Percentiles rank a stretch among this genome's conserved stretches.
phyloP scores from a whole-genome alignment of 2,797 vertebrate genomes.

The Taenioides sp. region DNA sequence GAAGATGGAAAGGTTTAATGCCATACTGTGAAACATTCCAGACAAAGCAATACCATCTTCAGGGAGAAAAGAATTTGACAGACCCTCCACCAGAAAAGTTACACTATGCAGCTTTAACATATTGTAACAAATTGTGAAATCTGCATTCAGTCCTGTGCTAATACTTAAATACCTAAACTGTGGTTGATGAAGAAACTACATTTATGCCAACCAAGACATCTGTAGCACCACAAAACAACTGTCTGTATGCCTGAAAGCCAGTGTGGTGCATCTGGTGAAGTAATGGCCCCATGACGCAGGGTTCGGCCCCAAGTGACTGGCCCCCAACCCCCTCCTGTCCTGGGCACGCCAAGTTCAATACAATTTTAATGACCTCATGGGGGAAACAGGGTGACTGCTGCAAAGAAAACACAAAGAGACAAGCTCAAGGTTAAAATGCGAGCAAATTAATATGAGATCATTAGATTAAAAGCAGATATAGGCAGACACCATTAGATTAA shows the following conservation, averaged over 20 bases:
- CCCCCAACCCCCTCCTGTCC: constrained; percentile 40
- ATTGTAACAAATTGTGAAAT: not conserved
- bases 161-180: constrained; percentile 7
- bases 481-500: not conserved
- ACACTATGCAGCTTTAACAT: too few relatives aligned
- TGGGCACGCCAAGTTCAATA: constrained; percentile 54
- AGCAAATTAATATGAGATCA: not conserved
- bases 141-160: not conserved
- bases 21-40: too few relatives aligned
- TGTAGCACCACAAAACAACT: not conserved
- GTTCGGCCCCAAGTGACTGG: constrained; percentile 52
- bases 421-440: constrained; percentile 7
- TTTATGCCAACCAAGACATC: constrained; percentile 14
- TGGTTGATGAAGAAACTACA: constrained; percentile 35
- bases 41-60: too few relatives aligned
- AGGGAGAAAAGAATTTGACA: too few relatives aligned
- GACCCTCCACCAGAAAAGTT: too few relatives aligned
- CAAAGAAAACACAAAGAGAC: constrained; percentile 60
- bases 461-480: not conserved
- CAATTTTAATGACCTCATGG: constrained; percentile 76
- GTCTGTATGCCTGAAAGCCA: constrained; percentile 19
- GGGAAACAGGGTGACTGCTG: constrained; percentile 66
- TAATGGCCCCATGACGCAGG: constrained; percentile 48
- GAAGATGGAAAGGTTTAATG: too few relatives aligned
- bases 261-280: constrained; percentile 43